Evolutionary conservation across 2,113 vertebrate species (phyloP).

Genomic region (Helogale parvula): DNA sequence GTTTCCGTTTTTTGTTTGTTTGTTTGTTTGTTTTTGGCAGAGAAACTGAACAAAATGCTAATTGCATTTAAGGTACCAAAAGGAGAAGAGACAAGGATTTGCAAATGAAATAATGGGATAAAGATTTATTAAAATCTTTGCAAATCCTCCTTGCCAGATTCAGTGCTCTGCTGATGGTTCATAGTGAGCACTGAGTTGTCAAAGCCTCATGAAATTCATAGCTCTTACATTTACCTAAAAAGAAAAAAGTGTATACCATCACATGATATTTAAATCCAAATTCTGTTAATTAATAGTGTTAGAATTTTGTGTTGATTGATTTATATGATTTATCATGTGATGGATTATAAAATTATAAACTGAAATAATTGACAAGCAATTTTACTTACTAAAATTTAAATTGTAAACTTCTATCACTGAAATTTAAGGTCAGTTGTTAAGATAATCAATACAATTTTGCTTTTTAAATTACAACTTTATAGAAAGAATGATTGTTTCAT

Average conservation of each 20-base stretch:
- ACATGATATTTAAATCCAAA: background rate
- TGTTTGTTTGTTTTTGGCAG: background rate
- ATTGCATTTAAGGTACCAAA: background rate
- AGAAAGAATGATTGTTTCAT: background rate
- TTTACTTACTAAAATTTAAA: background rate
- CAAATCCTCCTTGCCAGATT: background rate
- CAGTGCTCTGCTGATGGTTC: background rate
- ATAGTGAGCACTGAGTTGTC: background rate
- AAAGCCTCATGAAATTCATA: background rate
- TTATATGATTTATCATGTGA: background rate
- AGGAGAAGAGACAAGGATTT: background rate
- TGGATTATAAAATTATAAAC: background rate
- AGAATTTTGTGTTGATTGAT: background rate
- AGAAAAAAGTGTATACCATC: too few species aligned
- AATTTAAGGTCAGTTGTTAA: background rate
- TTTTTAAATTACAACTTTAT: background rate
- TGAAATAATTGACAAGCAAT: background rate
- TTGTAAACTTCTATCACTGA: background rate
- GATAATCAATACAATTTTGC: background rate
- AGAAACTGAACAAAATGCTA: background rate
- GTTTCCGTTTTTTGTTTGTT: too few species aligned
- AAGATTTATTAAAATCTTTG: background rate
- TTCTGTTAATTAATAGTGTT: background rate
- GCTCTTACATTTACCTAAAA: background rate
- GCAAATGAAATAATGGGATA: background rate